phyloP scores from a whole-genome alignment of 2,797 vertebrate genomes.

The Telmatherina bonti region DNA sequence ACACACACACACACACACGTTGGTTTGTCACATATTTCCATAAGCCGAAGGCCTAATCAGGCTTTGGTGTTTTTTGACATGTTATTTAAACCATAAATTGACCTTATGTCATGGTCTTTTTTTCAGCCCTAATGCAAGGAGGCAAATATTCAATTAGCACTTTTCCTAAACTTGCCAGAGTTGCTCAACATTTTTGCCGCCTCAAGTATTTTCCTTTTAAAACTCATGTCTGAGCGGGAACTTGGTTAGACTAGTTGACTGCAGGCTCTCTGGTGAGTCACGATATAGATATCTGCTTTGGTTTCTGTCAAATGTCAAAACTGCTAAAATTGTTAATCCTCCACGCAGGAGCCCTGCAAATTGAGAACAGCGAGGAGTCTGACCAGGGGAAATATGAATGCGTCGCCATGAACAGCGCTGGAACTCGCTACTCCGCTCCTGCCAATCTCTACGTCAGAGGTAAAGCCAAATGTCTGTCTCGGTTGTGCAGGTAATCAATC shows the following conservation, averaged over 20 bases:
- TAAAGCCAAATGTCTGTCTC: constrained; percentile 63
- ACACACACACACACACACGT: constrained; percentile 29
- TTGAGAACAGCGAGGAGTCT: constrained; percentile 85
- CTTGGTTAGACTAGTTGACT: constrained; percentile 48
- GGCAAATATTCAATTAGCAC: constrained; percentile 60
- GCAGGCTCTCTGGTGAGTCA: constrained; percentile 45
- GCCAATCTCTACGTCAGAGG: constrained; percentile 87
- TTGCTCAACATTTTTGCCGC: constrained; percentile 60
- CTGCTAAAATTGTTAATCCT: constrained; percentile 66
- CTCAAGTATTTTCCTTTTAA: constrained; percentile 55
- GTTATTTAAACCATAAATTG: constrained; percentile 58
- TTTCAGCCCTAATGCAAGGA: constrained; percentile 31
- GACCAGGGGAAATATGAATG: constrained; percentile 88
- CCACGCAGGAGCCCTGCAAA: constrained; percentile 82
- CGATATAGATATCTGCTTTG: constrained; percentile 55
- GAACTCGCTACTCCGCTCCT: constrained; percentile 84
- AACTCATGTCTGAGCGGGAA: constrained; percentile 46
- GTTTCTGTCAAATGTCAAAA: constrained; percentile 61
- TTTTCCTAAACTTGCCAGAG: constrained; percentile 62
- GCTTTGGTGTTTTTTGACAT: constrained; percentile 44
- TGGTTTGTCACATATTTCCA: constrained; percentile 40
- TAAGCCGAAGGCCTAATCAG: constrained; percentile 35
- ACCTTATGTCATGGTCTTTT: constrained; percentile 51
- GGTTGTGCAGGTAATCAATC: constrained; percentile 15
- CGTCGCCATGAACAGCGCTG: constrained; percentile 84